Percentiles rank a stretch among this genome's conserved stretches.
phyloP scores from a whole-genome alignment of 2,113 vertebrate species.

The Osmerus mordax region DNA sequence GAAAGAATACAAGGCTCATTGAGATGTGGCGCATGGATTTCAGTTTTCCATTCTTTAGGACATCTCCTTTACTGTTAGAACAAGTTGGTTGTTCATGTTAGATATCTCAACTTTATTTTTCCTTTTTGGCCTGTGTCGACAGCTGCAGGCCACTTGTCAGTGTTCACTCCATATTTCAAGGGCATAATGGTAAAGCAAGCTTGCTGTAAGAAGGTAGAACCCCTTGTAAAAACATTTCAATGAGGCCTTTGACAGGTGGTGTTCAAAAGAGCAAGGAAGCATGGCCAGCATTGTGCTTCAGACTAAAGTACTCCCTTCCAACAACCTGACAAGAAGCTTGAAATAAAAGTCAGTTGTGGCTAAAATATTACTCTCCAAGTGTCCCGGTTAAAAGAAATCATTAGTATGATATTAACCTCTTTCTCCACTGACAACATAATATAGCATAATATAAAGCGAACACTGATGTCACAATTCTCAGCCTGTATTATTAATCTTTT shows the following conservation, averaged over 20 bases:
- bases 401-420: constrained; percentile 41
- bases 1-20: constrained; percentile 17
- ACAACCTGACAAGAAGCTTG: constrained; percentile 35
- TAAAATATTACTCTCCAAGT: constrained; percentile 34
- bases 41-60: constrained; percentile 20
- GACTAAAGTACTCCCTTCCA: constrained; percentile 33
- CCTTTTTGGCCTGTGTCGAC: constrained; percentile 37
- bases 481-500: constrained; percentile 56
- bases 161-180: constrained; percentile 49
- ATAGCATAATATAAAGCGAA: not conserved
- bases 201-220: constrained; percentile 31
- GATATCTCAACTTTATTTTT: constrained; percentile 35
- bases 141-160: constrained; percentile 45
- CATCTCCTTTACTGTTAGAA: constrained; percentile 19
- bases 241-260: constrained; percentile 60
- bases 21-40: not conserved
- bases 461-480: not conserved
- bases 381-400: constrained; percentile 37
- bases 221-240: constrained; percentile 61
- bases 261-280: constrained; percentile 54
- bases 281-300: constrained; percentile 43
- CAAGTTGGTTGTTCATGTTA: constrained; percentile 30
- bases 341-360: constrained; percentile 10
- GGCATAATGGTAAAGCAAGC: constrained; percentile 38
- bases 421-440: constrained; percentile 26